Conservation (phyloP, 2,888 invertebrate species). For the Nymphalis urticae region DNA sequence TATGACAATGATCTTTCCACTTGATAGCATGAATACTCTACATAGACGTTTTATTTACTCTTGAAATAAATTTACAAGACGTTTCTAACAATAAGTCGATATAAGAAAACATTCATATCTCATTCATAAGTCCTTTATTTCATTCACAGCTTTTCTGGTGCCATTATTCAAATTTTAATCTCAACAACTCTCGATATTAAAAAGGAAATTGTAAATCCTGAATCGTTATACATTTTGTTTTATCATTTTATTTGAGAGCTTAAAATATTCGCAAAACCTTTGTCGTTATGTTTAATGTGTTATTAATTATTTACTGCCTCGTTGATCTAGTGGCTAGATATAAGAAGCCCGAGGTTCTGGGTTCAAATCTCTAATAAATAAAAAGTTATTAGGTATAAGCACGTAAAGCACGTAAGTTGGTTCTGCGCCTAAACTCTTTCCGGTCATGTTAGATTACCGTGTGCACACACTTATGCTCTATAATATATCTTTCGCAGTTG, state of each 20-base stretch:
- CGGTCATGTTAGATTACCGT: too few relatives aligned
- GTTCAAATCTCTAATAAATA: too few relatives aligned
- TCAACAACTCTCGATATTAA: slow-evolving; percentile 50
- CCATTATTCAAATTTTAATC: slow-evolving; percentile 53
- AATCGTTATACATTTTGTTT: slow-evolving; percentile 19
- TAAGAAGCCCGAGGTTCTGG: not conserved
- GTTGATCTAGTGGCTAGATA: too few relatives aligned
- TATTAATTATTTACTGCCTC: not conserved
- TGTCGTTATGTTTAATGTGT: not conserved
- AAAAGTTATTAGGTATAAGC: too few relatives aligned
- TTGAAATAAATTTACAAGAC: slow-evolving; percentile 43
- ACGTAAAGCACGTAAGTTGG: too few relatives aligned
- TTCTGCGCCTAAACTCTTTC: too few relatives aligned
- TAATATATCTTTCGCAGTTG: too few relatives aligned
- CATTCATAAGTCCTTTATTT: slow-evolving; percentile 50
- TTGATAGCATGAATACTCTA: too few relatives aligned
- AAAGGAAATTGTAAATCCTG: slow-evolving; percentile 43
- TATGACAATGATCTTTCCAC: too few relatives aligned
- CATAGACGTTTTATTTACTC: slow-evolving; percentile 12
- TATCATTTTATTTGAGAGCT: slow-evolving; percentile 27
- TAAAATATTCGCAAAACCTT: slow-evolving; percentile 19
- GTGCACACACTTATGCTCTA: too few relatives aligned
- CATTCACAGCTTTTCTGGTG: slow-evolving; percentile 47
- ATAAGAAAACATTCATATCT: slow-evolving; percentile 41
- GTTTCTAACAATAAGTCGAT: slow-evolving; percentile 38